These are phyloP conservation scores for Synergus itoensis DNA, from an alignment of 2,888 invertebrate species.

Conservation along the genomic window DNA sequence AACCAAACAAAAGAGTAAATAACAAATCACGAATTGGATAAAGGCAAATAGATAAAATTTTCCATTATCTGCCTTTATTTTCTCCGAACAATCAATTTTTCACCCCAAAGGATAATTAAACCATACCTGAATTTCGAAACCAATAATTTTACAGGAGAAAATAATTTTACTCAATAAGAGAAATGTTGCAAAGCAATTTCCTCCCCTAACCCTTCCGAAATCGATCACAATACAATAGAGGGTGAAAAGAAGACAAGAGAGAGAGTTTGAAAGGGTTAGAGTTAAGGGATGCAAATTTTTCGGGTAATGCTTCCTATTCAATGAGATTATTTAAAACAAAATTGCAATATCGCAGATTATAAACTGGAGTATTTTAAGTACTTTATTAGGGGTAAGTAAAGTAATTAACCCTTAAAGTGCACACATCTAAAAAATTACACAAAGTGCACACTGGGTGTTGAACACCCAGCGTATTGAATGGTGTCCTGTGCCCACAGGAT, in stretches of 20 bases:
- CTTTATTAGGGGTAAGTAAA: no score
- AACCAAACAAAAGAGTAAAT: conserved; percentile 30
- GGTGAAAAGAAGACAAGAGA: background rate
- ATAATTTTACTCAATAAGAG: background rate
- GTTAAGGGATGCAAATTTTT: background rate
- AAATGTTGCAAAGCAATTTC: background rate
- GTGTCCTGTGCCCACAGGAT: no score
- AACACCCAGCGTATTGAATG: no score
- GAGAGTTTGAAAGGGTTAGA: background rate
- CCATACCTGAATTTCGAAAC: background rate
- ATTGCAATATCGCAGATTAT: background rate
- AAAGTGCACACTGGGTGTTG: no score
- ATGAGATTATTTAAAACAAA: background rate
- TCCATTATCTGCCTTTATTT: no score
- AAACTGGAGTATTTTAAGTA: no score
- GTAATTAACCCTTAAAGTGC: no score
- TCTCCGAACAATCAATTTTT: background rate
- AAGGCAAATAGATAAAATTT: background rate
- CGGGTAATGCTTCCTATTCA: background rate
- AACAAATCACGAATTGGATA: background rate
- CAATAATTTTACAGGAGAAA: background rate
- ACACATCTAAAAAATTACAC: no score
- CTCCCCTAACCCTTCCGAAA: background rate
- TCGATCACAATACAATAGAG: background rate
- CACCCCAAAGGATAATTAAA: background rate